Percentiles rank a stretch among this genome's conserved stretches.
These are phyloP conservation scores for Anolis sagrei DNA, from an alignment of 2,113 vertebrate species.

Conservation along the genomic window DNA sequence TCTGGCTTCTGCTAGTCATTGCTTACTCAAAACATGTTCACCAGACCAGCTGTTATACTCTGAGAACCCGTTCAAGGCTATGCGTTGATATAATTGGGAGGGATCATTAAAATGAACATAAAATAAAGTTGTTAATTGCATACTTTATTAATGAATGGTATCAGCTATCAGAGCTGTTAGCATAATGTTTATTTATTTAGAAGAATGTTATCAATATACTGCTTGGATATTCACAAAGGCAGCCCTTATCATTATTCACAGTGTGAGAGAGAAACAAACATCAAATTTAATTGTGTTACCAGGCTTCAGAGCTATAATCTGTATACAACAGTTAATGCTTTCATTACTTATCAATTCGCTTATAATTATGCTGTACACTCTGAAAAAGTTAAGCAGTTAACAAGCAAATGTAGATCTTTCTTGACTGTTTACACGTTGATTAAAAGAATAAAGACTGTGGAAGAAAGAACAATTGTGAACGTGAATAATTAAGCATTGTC, in stretches of 20 bases:
- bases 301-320: conserved; percentile 69
- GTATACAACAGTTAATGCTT: conserved; percentile 72
- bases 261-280: conserved; percentile 69
- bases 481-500: conserved; percentile 41
- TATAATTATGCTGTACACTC: conserved; percentile 62
- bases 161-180: conserved; percentile 62
- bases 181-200: conserved; percentile 41
- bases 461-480: conserved; percentile 44
- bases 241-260: conserved; percentile 62
- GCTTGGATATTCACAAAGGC: conserved; percentile 60
- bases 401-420: conserved; percentile 58
- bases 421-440: conserved; percentile 50
- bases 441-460: conserved; percentile 56
- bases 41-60: conserved; percentile 21
- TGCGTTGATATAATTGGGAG: conserved; percentile 13
- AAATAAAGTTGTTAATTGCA: conserved; percentile 57
- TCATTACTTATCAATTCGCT: conserved; percentile 75
- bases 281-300: conserved; percentile 72
- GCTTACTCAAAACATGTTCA: conserved; percentile 29
- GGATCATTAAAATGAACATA: conserved; percentile 55
- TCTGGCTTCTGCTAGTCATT: neutral
- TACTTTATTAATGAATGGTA: conserved; percentile 54
- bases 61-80: conserved; percentile 36
- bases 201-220: conserved; percentile 64
- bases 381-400: conserved; percentile 65